Conservation (phyloP, 2,888 invertebrate genomes). For the Monochamus alternatus region DNA sequence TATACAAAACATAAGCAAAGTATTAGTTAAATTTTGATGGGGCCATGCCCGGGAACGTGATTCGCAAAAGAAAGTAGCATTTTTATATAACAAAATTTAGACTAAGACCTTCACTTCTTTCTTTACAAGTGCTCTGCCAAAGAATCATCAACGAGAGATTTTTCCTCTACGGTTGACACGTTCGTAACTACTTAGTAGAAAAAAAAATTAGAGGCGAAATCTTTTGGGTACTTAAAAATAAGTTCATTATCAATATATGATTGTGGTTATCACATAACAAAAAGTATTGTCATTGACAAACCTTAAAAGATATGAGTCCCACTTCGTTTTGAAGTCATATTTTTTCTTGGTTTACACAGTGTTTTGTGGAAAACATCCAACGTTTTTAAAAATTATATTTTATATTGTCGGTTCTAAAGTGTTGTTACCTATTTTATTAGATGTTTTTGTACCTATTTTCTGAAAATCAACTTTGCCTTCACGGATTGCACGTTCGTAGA, state of each 20-base stretch:
- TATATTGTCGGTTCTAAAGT: too few relatives aligned
- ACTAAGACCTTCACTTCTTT: slow-evolving; percentile 25
- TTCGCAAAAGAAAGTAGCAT: slow-evolving; percentile 24
- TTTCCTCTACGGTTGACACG: slow-evolving; percentile 7
- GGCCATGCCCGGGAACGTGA: slow-evolving; percentile 13
- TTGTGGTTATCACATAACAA: slow-evolving; percentile 63
- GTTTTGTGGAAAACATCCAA: slow-evolving; percentile 21
- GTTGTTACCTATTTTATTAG: too few relatives aligned
- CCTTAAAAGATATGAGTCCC: slow-evolving; percentile 55
- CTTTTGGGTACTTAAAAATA: slow-evolving; percentile 29
- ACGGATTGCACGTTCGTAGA: too few relatives aligned
- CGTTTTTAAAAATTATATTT: too few relatives aligned
- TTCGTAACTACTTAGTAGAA: slow-evolving; percentile 8
- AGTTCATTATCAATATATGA: slow-evolving; percentile 39
- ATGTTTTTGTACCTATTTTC: not conserved
- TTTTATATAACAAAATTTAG: slow-evolving; percentile 40
- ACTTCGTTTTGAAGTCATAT: slow-evolving; percentile 42
- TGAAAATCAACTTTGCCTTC: too few relatives aligned
- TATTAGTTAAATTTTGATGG: not conserved
- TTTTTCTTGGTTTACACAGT: slow-evolving; percentile 16
- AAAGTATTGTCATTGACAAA: slow-evolving; percentile 64
- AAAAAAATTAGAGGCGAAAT: slow-evolving; percentile 20
- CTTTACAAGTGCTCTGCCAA: slow-evolving; percentile 33
- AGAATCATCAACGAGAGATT: slow-evolving; percentile 15
- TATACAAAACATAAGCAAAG: not conserved